Evolutionary conservation across 2,113 vertebrate genomes (phyloP).

Genomic region (Psilopogon haemacephalus): DNA sequence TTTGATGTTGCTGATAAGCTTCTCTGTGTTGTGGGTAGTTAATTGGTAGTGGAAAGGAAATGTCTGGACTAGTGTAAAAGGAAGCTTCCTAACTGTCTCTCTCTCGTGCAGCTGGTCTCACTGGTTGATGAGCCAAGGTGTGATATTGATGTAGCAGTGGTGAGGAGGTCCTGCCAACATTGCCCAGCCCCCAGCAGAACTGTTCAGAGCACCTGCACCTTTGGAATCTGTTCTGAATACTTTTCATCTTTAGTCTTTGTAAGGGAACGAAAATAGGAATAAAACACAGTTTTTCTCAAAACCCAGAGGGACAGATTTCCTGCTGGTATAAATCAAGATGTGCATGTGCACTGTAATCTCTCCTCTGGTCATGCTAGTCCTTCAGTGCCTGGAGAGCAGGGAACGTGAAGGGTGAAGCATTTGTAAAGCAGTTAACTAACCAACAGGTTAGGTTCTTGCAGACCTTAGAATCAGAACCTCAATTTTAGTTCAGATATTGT

Average conservation of each 20-base stretch:
- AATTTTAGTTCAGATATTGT: not conserved
- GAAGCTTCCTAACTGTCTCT: slow-evolving; percentile 63
- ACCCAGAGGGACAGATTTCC: slow-evolving; percentile 29
- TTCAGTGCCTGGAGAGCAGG: not conserved
- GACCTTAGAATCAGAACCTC: not conserved
- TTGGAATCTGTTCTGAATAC: slow-evolving; percentile 63
- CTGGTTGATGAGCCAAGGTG: slow-evolving; percentile 63
- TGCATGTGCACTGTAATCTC: not conserved
- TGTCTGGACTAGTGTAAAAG: slow-evolving; percentile 68
- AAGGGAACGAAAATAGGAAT: slow-evolving; percentile 36
- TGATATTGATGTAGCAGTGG: slow-evolving; percentile 31
- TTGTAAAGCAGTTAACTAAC: not conserved
- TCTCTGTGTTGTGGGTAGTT: slow-evolving; percentile 68
- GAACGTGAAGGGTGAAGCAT: not conserved
- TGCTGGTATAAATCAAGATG: slow-evolving; percentile 17
- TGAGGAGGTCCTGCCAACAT: slow-evolving; percentile 36
- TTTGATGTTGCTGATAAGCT: slow-evolving; percentile 62
- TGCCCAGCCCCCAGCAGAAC: slow-evolving; percentile 41
- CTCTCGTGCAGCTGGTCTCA: slow-evolving; percentile 64
- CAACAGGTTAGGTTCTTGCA: not conserved
- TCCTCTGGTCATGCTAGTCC: not conserved
- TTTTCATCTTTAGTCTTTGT: slow-evolving; percentile 44
- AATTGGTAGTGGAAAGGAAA: slow-evolving; percentile 72
- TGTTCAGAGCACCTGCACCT: slow-evolving; percentile 35
- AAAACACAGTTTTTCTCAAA: slow-evolving; percentile 37